These are phyloP conservation scores for Andrena fulva DNA, from an alignment of 2,888 invertebrate species.

Conservation along the genomic window DNA sequence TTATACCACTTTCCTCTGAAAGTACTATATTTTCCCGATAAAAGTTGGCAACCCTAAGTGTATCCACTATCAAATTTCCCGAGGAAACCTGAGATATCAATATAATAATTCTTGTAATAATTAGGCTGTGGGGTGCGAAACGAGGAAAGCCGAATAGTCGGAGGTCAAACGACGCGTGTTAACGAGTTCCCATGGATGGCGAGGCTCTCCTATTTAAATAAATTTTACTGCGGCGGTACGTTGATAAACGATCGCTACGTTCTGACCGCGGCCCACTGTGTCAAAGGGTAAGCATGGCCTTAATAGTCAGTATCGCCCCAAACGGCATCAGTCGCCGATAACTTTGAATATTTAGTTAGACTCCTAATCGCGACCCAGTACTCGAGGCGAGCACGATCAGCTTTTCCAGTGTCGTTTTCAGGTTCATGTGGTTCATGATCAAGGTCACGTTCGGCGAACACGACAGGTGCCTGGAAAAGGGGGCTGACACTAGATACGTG, in stretches of 20 bases:
- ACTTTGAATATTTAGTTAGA: neutral
- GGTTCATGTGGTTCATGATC: conserved; percentile 97
- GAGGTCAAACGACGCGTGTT: conserved; percentile 90
- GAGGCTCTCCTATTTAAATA: conserved; percentile 93
- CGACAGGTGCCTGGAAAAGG: conserved; percentile 91
- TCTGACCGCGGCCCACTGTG: conserved; percentile 95
- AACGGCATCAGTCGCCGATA: neutral
- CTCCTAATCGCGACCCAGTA: conserved; percentile 2
- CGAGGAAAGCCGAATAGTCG: conserved; percentile 93
- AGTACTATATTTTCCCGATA: too few species aligned
- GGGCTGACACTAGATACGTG: conserved; percentile 90
- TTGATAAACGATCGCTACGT: conserved; percentile 95
- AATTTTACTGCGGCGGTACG: conserved; percentile 96
- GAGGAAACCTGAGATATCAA: neutral
- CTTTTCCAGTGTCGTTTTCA: conserved; percentile 84
- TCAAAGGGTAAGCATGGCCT: conserved; percentile 90
- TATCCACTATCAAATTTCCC: too few species aligned
- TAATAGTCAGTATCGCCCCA: neutral
- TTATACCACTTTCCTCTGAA: too few species aligned
- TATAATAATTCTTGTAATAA: conserved; percentile 6
- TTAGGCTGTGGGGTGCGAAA: conserved; percentile 93
- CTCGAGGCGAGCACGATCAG: conserved; percentile 60
- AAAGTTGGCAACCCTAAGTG: too few species aligned
- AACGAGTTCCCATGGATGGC: conserved; percentile 97
- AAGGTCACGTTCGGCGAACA: conserved; percentile 95